phyloP scores from a whole-genome alignment of 1,140 invertebrate species.

The Heliconius hermathena region DNA sequence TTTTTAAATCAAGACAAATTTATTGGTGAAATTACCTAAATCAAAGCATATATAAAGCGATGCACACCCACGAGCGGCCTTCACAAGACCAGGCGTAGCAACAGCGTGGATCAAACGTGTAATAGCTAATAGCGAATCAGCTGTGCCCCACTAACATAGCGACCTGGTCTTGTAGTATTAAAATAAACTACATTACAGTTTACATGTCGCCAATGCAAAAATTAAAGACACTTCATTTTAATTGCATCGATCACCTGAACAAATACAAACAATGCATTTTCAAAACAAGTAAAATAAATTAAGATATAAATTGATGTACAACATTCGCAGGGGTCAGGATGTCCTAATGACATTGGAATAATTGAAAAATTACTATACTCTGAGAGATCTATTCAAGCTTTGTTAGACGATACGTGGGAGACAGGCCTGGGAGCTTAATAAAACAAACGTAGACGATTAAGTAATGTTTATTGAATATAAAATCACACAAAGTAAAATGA shows the following conservation, averaged over 20 bases:
- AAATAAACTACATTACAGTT: slow-evolving; percentile 19
- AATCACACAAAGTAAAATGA: slow-evolving; percentile 55
- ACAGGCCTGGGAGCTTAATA: slow-evolving; percentile 43
- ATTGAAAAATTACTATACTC: slow-evolving; percentile 76
- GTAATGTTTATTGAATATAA: slow-evolving; percentile 61
- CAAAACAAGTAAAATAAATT: slow-evolving; percentile 13
- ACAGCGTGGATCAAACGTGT: slow-evolving; percentile 22
- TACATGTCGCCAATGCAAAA: not conserved
- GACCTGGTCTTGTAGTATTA: slow-evolving; percentile 35
- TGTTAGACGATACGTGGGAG: slow-evolving; percentile 51
- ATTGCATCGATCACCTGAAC: slow-evolving; percentile 21
- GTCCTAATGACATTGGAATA: slow-evolving; percentile 74
- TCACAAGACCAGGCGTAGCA: slow-evolving; percentile 29
- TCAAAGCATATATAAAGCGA: slow-evolving; percentile 1
- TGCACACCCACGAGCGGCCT: slow-evolving; percentile 39
- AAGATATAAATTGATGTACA: slow-evolving; percentile 21
- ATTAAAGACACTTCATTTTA: not conserved
- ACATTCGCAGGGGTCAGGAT: slow-evolving; percentile 54
- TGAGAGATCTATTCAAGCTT: slow-evolving; percentile 54
- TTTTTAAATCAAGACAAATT: not conserved
- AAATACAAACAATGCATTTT: slow-evolving; percentile 18
- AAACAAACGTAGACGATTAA: slow-evolving; percentile 53
- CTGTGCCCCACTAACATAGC: slow-evolving; percentile 48
- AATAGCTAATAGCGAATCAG: slow-evolving; percentile 47
- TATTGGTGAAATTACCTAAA: slow-evolving; percentile 6